Base-by-base conservation (phyloP, 2,888 invertebrate genomes). In the Candidula unifasciata region DNA sequence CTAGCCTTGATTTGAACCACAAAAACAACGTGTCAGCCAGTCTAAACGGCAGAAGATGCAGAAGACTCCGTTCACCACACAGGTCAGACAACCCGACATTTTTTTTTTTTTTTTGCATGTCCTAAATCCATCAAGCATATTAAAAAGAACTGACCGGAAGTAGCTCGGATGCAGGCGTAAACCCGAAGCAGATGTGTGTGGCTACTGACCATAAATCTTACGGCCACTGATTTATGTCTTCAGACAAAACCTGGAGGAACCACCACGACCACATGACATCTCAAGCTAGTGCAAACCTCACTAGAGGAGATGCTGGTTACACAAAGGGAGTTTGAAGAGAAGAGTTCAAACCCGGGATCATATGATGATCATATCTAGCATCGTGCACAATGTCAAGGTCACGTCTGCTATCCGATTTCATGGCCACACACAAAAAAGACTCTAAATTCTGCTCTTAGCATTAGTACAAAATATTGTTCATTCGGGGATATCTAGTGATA, bases 201-300 rank as follows among this genome's bases (percentile, higher is more conserved):
- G 16, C 13, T 10, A 54, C 27, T 54, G 57, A 27, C 54, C 76
- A 76, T 52, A 13, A 1, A 76, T 13, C 52, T 8, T 76, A 54
- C 0, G 16, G 35, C 27, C 76, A 33, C 76, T 76, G 76, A 76
- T 52, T 76, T 76, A 76, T 76, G 76, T 30, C 73, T 30, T 21
- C 18, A 3, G 3, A 57, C 54, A 54, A 73, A 73, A 68, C 44
- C 2, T 27, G 33, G 33, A 33, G 33, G 33, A 33, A 30, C 68
- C 68, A 33, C 2, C n/a, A 1, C 33, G 68, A 21, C 35, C 30
- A 33, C 8, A 33, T 35, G 13, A 33, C 33, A 30, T 10, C 44
- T 44, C 44, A 44, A 44, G 44, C 13, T 44, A 44, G 44, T 6
- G 44, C 44, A 44, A 44, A 44, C 44, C 13, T 44, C 8, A 44